Percentiles rank a stretch among this genome's conserved stretches.
Evolutionary conservation across 2,888 invertebrate genomes (phyloP).

Genomic region (Bellardia pandia): DNA sequence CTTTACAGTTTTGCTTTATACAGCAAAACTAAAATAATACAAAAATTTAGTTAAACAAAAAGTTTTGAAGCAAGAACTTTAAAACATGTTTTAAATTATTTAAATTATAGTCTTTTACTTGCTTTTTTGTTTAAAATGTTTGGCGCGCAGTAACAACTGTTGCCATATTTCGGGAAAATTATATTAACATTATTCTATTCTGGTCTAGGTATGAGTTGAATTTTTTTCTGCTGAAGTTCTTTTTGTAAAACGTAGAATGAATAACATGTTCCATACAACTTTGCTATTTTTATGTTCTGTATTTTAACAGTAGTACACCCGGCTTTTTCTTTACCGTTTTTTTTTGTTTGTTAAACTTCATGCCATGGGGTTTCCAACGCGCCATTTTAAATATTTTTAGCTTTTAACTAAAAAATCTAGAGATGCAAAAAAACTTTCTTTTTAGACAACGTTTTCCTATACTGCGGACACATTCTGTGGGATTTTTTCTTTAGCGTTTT

Average conservation of each 20-base stretch:
- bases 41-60: slow-evolving; percentile 3
- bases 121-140: slow-evolving; percentile 20
- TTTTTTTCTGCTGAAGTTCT: slow-evolving; percentile 6
- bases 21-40: slow-evolving; percentile 21
- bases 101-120: slow-evolving; percentile 10
- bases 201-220: neutral
- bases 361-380: slow-evolving; percentile 15
- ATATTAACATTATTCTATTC: slow-evolving; percentile 39
- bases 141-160: slow-evolving; percentile 50
- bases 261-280: slow-evolving; percentile 26
- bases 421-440: neutral
- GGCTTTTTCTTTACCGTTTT: slow-evolving; percentile 7
- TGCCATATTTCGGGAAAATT: slow-evolving; percentile 31
- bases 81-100: slow-evolving; percentile 9
- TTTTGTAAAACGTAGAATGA: neutral
- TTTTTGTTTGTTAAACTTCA: slow-evolving; percentile 20
- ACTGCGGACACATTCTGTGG: neutral
- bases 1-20: slow-evolving; percentile 8
- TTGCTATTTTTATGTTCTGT: slow-evolving; percentile 37
- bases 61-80: slow-evolving; percentile 6
- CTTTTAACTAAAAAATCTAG: slow-evolving; percentile 14
- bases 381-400: slow-evolving; percentile 6
- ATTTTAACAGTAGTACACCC: slow-evolving; percentile 36
- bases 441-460: neutral
- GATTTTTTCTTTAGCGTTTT: neutral